Base-by-base conservation (phyloP, 1,140 invertebrate species). In the Ganaspis sp. region DNA sequence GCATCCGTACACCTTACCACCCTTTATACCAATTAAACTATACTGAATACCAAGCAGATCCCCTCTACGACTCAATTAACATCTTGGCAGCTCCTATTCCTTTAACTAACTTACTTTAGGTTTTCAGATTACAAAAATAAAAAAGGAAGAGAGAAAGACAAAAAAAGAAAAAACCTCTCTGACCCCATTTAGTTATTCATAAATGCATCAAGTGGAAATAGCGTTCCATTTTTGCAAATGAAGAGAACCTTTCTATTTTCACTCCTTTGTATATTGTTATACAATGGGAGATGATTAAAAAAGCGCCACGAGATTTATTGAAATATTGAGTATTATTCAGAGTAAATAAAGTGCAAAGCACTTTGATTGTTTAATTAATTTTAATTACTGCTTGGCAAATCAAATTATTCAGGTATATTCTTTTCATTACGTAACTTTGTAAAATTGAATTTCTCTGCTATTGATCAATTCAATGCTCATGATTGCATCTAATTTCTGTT, bases 1-100 rank as follows among this genome's bases (percentile, higher is more conserved):
- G 74, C 54, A 49, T 82, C 53, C 64, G 40, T 45, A 78, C 58
- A 74, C 54, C 70, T 72, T 23, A 1, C 38, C 21, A 49, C 29
- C 40, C 26, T 40, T 70, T 29, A 45, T n/a, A 45, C 5, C 74
- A 72, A 78, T 23, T 49, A 17, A 34, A 70, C 12, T 42, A 40
- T 40, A 64, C 23, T 29, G 58, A 64, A 64, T 64, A 64, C 58
- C 58, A 64, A 26, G 54, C 54, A 26, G 17, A 26, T n/a, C 58
- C 9, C 58, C 23, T 64, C 58, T 29, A 64, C 58, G 23, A 64
- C 23, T 64, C 58, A 64, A 64, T 64, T 64, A 64, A 64, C 23
- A 29, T 29, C 58, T 26, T 64, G 15, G 12, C 58, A 34, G n/a
- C n/a, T n/a, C n/a, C n/a, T 26, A 11, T 40, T 40, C 38, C 38